phyloP scores from a whole-genome alignment of 2,113 vertebrate genomes.

The Phylloscopus trochilus region DNA sequence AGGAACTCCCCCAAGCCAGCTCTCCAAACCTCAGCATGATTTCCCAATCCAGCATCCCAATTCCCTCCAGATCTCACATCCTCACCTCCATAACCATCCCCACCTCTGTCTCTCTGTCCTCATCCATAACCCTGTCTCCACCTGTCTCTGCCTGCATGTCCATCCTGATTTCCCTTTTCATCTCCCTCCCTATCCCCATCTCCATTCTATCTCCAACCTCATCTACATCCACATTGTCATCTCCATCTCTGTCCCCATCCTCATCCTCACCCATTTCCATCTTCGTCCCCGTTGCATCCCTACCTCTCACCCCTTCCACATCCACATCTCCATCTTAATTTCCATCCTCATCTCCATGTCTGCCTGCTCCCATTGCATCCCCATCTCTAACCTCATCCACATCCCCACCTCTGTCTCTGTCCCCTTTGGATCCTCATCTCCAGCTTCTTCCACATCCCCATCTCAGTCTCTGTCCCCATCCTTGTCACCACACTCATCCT shows the following conservation, averaged over 20 bases:
- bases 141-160: background rate
- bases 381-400: background rate
- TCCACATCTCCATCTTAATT: background rate
- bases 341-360: background rate
- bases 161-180: background rate
- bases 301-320: background rate
- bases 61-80: rapidly evolving
- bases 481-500: background rate
- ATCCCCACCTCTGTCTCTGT: too few species aligned
- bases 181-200: background rate
- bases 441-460: background rate
- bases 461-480: background rate
- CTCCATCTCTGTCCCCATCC: background rate
- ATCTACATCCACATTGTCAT: too few species aligned
- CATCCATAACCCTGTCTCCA: background rate
- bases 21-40: background rate
- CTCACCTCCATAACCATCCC: background rate
- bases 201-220: background rate
- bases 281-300: rapidly evolving
- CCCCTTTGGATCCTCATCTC: too few species aligned
- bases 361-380: background rate
- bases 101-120: background rate
- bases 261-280: background rate
- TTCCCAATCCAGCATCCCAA: background rate
- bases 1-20: background rate